A percentile compares a stretch with the other conserved stretches of the same genome.
Evolutionary conservation across 2,888 invertebrate species (phyloP).

Genomic region (Spilarctia lutea): DNA sequence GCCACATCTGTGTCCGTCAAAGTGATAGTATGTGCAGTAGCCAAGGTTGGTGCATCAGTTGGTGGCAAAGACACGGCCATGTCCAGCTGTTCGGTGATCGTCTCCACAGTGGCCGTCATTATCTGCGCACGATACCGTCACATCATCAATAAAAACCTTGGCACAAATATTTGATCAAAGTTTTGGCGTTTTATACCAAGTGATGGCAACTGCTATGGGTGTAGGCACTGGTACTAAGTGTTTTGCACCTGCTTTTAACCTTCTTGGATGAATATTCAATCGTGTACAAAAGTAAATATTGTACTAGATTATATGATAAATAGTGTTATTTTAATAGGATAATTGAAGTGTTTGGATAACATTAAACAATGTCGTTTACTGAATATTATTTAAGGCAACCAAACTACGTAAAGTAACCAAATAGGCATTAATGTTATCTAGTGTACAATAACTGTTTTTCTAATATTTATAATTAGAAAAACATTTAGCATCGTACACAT

Average conservation of each 20-base stretch:
- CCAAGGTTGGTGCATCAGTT: slow-evolving; percentile 86
- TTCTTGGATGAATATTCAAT: too few relatives aligned
- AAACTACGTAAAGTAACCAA: background rate
- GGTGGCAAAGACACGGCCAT: slow-evolving; percentile 95
- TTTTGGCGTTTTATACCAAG: slow-evolving; percentile 5
- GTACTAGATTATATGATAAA: too few relatives aligned
- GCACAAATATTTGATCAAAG: background rate
- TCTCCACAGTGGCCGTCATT: slow-evolving; percentile 98
- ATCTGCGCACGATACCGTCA: slow-evolving; percentile 86
- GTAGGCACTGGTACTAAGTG: background rate
- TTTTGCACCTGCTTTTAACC: too few relatives aligned
- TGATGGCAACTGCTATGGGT: slow-evolving; percentile 22
- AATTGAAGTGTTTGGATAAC: slow-evolving; percentile 1
- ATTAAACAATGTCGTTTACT: background rate
- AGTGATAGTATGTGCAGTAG: slow-evolving; percentile 94
- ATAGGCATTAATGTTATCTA: background rate
- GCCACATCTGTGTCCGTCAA: slow-evolving; percentile 96
- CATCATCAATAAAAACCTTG: slow-evolving; percentile 21
- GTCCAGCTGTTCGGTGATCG: slow-evolving; percentile 96
- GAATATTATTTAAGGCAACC: background rate
- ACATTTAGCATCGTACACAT: background rate
- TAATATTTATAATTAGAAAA: background rate
- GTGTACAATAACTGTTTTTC: background rate
- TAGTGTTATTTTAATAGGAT: too few relatives aligned
- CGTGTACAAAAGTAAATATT: too few relatives aligned